Conservation (phyloP, 1,140 invertebrate species). For the Drosophila equinoxialis region DNA sequence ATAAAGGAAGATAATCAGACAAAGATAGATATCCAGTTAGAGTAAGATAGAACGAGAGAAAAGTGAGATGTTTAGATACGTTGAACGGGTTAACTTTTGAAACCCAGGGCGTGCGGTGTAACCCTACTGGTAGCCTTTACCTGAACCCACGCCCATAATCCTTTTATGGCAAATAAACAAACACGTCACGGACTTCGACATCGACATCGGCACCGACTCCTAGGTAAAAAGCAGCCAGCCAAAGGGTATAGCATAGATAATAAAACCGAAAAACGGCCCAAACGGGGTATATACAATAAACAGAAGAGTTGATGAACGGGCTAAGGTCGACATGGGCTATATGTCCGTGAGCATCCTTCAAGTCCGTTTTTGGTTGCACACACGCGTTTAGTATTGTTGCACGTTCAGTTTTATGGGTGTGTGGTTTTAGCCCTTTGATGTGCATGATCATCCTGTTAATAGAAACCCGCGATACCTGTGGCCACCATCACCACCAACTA, state of each 20-base stretch:
- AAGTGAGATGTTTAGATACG: neutral
- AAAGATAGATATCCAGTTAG: neutral
- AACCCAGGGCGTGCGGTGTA: constrained; percentile 49
- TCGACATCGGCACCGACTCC: neutral
- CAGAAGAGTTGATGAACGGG: constrained; percentile 62
- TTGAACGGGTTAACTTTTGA: constrained; percentile 62
- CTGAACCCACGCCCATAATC: constrained; percentile 75
- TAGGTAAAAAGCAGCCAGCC: constrained; percentile 63
- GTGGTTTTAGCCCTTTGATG: constrained; percentile 83
- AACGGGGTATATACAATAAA: constrained; percentile 67
- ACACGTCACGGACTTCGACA: constrained; percentile 57
- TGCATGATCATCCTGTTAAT: constrained; percentile 82
- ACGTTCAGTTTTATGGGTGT: constrained; percentile 81
- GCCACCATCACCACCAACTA: neutral
- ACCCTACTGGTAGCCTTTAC: constrained; percentile 54
- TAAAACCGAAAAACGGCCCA: constrained; percentile 5
- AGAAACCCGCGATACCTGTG: constrained; percentile 62
- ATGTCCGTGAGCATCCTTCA: neutral
- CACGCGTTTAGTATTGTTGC: constrained; percentile 73
- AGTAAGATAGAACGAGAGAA: neutral
- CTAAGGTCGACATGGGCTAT: neutral
- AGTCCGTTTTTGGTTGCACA: constrained; percentile 32
- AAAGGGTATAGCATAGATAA: constrained; percentile 11
- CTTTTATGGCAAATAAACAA: constrained; percentile 81
- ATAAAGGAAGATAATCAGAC: constrained; percentile 3